A percentile compares a stretch with the other conserved stretches of the same genome.
Conservation (phyloP, 2,113 vertebrate species). For the Archocentrus centrarchus region DNA sequence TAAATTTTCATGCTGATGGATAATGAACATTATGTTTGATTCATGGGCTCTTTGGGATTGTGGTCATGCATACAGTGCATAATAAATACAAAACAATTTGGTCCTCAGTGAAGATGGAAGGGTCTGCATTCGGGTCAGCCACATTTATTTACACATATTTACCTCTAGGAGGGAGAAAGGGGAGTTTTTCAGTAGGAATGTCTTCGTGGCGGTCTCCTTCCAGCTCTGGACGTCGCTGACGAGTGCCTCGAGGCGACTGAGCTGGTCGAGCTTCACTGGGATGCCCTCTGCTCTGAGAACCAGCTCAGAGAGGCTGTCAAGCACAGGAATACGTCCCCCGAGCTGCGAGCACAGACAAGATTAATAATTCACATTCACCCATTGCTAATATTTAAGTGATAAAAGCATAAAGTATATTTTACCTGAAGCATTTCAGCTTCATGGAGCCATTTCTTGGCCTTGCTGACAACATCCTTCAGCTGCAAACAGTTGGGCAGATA, state of each 20-base stretch:
- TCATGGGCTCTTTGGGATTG: no score
- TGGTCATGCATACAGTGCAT: neutral
- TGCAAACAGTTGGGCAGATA: constrained; percentile 89
- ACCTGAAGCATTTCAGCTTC: constrained; percentile 95
- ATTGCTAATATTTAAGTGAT: neutral
- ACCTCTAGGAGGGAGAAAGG: constrained; percentile 92
- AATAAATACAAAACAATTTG: no score
- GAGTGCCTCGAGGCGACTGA: constrained; percentile 89
- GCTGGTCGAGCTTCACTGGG: constrained; percentile 88
- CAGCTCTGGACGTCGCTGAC: constrained; percentile 90
- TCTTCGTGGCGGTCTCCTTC: constrained; percentile 93
- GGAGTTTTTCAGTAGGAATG: constrained; percentile 90
- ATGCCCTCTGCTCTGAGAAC: constrained; percentile 88
- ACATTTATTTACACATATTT: neutral
- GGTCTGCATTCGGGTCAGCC: neutral
- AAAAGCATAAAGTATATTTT: neutral
- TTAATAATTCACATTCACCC: neutral
- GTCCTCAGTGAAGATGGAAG: no score
- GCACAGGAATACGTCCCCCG: constrained; percentile 90
- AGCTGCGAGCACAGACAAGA: constrained; percentile 74
- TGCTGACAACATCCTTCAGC: constrained; percentile 88
- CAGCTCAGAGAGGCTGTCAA: constrained; percentile 89
- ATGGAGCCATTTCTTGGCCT: constrained; percentile 91
- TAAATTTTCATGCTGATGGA: neutral
- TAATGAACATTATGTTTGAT: neutral